Conservation (phyloP, 2,113 vertebrate genomes). For the Brachyhypopomus gauderio region DNA sequence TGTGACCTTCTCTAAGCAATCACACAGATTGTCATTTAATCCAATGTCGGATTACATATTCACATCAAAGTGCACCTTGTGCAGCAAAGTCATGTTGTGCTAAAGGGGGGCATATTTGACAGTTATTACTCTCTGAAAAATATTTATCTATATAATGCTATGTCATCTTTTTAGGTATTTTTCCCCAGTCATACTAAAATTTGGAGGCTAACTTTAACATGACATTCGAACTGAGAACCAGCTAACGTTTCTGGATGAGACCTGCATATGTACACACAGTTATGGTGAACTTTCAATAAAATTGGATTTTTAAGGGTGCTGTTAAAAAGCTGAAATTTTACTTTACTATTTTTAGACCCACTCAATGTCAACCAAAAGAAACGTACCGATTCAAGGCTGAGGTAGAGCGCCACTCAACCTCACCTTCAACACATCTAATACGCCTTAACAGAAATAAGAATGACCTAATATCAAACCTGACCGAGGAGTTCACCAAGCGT, state of each 20-base stretch:
- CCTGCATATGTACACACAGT: not conserved
- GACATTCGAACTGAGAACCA: not conserved
- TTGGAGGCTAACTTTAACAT: not conserved
- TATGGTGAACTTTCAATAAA: not conserved
- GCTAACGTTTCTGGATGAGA: not conserved
- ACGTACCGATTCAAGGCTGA: not conserved
- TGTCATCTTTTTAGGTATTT: not conserved
- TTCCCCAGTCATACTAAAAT: not conserved
- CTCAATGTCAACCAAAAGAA: not conserved
- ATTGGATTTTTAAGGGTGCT: not conserved
- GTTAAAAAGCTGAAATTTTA: not conserved
- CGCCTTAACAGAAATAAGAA: not conserved
- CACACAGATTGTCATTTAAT: slow-evolving; percentile 64
- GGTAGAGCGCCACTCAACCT: not conserved
- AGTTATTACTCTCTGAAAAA: slow-evolving; percentile 12
- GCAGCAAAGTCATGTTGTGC: slow-evolving; percentile 27
- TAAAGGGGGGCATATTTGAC: slow-evolving; percentile 34
- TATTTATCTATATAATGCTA: not conserved
- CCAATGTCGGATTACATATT: slow-evolving; percentile 49
- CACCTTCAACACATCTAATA: slow-evolving; percentile 12
- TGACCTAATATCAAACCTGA: not conserved
- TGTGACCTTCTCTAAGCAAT: slow-evolving; percentile 49
- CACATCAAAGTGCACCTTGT: slow-evolving; percentile 49
- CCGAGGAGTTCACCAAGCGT: not conserved
- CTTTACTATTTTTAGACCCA: not conserved